These are phyloP conservation scores for Pammene aurita DNA, from an alignment of 2,888 invertebrate species.

Conservation along the genomic window DNA sequence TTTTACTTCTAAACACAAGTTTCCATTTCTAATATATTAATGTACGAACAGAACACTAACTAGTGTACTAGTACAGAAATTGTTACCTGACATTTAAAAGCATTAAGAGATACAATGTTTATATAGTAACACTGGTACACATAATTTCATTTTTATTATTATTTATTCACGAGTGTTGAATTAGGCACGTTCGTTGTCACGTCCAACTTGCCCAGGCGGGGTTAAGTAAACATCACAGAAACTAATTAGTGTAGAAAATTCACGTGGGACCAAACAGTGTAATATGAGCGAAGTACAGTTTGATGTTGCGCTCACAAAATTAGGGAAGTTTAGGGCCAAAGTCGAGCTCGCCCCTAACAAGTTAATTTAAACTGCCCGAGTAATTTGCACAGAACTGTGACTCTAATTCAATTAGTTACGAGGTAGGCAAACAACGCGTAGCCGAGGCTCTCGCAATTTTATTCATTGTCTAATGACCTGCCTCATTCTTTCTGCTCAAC, in stretches of 20 bases:
- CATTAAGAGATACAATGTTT: too few relatives aligned
- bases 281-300: slow-evolving; percentile 79
- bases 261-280: slow-evolving; percentile 79
- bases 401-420: slow-evolving; percentile 78
- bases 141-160: slow-evolving; percentile 9
- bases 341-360: slow-evolving; percentile 76
- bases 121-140: neutral
- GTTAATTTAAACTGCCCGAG: slow-evolving; percentile 81
- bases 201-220: slow-evolving; percentile 35
- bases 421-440: slow-evolving; percentile 72
- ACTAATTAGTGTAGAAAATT: slow-evolving; percentile 81
- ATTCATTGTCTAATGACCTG: slow-evolving; percentile 30
- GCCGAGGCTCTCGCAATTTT: slow-evolving; percentile 43
- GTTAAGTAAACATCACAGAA: slow-evolving; percentile 76
- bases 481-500: slow-evolving; percentile 30
- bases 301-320: slow-evolving; percentile 81
- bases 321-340: slow-evolving; percentile 80
- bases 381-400: slow-evolving; percentile 77
- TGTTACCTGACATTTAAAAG: too few relatives aligned
- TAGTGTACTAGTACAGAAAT: too few relatives aligned
- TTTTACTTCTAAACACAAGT: too few relatives aligned
- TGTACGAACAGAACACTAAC: too few relatives aligned
- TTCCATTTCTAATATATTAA: too few relatives aligned
- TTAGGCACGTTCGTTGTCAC: slow-evolving; percentile 38
- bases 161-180: slow-evolving; percentile 34